Percentiles rank a stretch among this genome's conserved stretches.
Conservation (phyloP, 2,113 vertebrate genomes). For the Stictonetta naevosa region DNA sequence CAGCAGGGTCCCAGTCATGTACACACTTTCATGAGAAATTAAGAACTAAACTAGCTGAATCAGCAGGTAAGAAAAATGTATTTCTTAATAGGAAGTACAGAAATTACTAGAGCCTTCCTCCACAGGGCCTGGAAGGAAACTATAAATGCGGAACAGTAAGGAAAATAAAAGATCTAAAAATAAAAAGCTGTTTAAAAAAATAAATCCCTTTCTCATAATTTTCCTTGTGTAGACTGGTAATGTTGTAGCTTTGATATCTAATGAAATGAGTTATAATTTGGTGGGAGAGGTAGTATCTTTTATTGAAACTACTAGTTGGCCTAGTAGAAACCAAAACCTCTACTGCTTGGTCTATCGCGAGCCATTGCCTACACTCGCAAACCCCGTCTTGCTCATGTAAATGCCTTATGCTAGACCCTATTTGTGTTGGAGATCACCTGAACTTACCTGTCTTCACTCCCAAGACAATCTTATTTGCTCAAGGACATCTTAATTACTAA, state of each 20-base stretch:
- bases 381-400: neutral
- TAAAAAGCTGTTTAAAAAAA: neutral
- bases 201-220: neutral
- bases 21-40: neutral
- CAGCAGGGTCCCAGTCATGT: neutral
- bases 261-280: neutral
- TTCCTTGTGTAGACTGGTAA: neutral
- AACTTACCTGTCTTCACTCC: neutral
- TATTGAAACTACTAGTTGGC: neutral
- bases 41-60: neutral
- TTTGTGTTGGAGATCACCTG: neutral
- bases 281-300: neutral
- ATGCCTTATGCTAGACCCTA: accelerated
- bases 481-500: neutral
- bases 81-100: neutral
- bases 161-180: neutral
- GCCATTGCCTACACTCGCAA: neutral
- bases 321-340: neutral
- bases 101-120: neutral
- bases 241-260: neutral
- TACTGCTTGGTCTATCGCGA: neutral
- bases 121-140: neutral
- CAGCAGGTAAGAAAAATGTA: accelerated
- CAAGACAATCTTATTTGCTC: neutral
- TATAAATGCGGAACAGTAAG: neutral